Conservation (phyloP, 2,113 vertebrate species). For the Pavo muticus region DNA sequence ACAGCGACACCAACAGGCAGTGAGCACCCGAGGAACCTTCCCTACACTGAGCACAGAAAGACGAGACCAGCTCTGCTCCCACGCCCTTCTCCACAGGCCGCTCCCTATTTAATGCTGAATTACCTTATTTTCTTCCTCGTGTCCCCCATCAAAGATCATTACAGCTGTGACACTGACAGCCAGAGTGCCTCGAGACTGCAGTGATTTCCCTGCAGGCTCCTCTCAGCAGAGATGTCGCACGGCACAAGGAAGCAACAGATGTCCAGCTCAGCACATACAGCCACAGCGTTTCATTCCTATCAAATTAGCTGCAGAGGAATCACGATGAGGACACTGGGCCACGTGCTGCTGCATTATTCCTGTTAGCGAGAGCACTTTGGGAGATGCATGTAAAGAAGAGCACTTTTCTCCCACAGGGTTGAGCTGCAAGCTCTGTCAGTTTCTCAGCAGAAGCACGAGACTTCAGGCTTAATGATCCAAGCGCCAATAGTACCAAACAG, state of each 20-base stretch:
- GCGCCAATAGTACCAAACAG: neutral
- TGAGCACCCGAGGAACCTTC: neutral
- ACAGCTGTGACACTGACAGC: neutral
- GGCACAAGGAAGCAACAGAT: neutral
- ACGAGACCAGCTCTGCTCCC: neutral
- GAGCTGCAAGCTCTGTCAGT: neutral
- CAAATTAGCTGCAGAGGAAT: neutral
- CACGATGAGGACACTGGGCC: fast-evolving
- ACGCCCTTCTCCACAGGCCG: neutral
- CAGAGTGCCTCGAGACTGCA: fast-evolving
- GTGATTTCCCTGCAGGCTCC: neutral
- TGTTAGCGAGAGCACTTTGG: neutral
- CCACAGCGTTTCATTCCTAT: neutral
- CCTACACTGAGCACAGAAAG: neutral
- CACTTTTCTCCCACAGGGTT: neutral
- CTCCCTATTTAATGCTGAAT: neutral
- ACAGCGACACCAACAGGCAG: neutral
- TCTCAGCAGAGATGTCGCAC: neutral
- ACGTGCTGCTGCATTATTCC: fast-evolving
- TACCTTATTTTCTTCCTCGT: neutral
- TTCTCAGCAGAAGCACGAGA: neutral
- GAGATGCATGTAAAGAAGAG: neutral
- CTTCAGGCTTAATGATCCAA: neutral
- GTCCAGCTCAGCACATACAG: neutral
- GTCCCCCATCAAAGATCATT: neutral